phyloP scores from a whole-genome alignment of 2,888 invertebrate genomes.

The Teinopalpus imperialis region DNA sequence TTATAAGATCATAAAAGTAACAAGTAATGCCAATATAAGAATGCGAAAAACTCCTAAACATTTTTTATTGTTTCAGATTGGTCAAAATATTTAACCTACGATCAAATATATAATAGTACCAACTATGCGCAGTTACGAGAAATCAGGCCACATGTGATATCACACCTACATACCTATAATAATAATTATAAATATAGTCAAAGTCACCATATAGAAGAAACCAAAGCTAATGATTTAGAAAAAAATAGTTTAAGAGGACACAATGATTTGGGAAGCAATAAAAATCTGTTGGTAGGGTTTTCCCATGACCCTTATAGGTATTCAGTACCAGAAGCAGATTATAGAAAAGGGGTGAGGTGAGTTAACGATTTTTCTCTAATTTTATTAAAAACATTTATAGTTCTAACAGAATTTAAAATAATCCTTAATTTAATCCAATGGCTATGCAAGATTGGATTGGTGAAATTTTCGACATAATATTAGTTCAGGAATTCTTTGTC shows the following conservation, averaged over 20 bases:
- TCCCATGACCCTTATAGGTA: conserved; percentile 67
- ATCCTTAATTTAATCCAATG: too few relatives aligned
- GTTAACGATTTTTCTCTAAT: conserved; percentile 14
- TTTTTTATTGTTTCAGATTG: conserved; percentile 56
- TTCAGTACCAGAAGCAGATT: conserved; percentile 65
- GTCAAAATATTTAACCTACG: conserved; percentile 53
- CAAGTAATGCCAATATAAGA: too few relatives aligned
- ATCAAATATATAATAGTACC: conserved; percentile 63
- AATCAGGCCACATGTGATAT: conserved; percentile 45
- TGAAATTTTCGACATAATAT: too few relatives aligned
- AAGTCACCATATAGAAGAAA: conserved; percentile 31
- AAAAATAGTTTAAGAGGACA: conserved; percentile 34
- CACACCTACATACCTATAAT: conserved; percentile 35
- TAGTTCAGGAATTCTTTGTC: too few relatives aligned
- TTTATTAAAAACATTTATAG: too few relatives aligned
- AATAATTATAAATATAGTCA: conserved; percentile 34
- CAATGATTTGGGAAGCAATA: conserved; percentile 27
- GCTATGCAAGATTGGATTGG: too few relatives aligned
- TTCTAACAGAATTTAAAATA: too few relatives aligned
- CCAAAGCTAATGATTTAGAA: conserved; percentile 49
- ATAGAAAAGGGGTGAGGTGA: conserved; percentile 64
- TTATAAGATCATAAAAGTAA: too few relatives aligned
- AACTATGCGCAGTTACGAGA: conserved; percentile 57
- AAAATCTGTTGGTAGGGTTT: conserved; percentile 61
- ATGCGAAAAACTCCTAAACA: too few relatives aligned